phyloP scores from a whole-genome alignment of 2,113 vertebrate species.

The Pipa parva region DNA sequence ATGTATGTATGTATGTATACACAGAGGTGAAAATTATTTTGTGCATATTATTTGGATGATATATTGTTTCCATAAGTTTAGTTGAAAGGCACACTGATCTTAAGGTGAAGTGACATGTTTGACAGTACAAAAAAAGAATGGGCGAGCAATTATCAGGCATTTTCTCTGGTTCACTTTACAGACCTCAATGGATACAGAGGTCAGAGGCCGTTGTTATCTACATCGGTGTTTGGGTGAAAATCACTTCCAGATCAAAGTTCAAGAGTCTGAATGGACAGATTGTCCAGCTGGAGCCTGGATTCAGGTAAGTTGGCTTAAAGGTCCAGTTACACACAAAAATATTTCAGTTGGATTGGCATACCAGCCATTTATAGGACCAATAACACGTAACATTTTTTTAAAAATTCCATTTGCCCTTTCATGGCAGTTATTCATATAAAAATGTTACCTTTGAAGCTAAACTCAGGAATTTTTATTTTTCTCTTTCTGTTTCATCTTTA shows the following conservation, averaged over 20 bases:
- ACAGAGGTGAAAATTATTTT: too few species aligned
- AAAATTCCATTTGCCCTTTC: not conserved
- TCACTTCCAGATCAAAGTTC: constrained; percentile 62
- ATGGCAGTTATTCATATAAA: too few species aligned
- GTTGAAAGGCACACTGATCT: too few species aligned
- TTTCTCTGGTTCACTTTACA: not conserved
- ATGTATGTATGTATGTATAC: too few species aligned
- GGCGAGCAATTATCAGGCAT: not conserved
- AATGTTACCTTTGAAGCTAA: too few species aligned
- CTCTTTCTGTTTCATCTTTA: too few species aligned
- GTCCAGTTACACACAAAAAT: too few species aligned
- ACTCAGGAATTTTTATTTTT: not conserved
- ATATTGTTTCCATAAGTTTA: too few species aligned
- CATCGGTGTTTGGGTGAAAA: constrained; percentile 65
- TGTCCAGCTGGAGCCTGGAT: constrained; percentile 64
- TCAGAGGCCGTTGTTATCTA: constrained; percentile 70
- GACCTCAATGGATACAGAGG: constrained; percentile 15
- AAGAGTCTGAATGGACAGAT: constrained; percentile 64
- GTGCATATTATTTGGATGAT: too few species aligned
- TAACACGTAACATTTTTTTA: not conserved
- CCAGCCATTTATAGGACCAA: not conserved
- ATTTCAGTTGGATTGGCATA: too few species aligned
- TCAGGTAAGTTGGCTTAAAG: constrained; percentile 62
- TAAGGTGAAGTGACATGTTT: not conserved
- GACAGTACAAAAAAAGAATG: not conserved